A percentile compares a stretch with the other conserved stretches of the same genome.
These are phyloP conservation scores for Drosophila pseudoobscura DNA, from an alignment of 1,140 invertebrate species.

Conservation along the genomic window DNA sequence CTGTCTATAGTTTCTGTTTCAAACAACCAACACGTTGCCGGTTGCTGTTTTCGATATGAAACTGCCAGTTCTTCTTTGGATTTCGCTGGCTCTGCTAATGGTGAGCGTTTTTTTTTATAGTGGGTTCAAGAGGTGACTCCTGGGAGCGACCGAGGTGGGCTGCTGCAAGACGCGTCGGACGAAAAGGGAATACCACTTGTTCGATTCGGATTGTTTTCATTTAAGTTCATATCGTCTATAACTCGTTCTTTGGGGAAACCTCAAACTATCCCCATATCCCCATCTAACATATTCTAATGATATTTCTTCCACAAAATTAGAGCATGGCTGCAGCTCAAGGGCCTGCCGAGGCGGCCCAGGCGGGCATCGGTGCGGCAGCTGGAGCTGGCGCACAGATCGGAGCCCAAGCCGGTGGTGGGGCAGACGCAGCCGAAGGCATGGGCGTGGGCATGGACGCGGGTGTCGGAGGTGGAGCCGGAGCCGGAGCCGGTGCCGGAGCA, in stretches of 20 bases:
- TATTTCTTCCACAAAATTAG: conserved; percentile 15
- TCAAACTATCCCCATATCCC: no score
- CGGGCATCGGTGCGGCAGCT: conserved; percentile 24
- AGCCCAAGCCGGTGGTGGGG: conserved; percentile 21
- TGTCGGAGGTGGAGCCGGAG: conserved; percentile 6
- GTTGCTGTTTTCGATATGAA: conserved; percentile 32
- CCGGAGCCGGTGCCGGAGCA: conserved; percentile 19
- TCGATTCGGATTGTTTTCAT: no score
- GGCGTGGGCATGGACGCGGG: conserved; percentile 9
- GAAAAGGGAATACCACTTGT: no score
- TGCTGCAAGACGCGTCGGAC: no score
- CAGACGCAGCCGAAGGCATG: conserved; percentile 28
- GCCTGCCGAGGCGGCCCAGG: conserved; percentile 32
- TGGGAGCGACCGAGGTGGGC: no score
- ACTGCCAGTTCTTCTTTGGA: conserved; percentile 13
- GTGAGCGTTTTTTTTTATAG: conserved; percentile 22
- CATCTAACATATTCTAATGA: no score
- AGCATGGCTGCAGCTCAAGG: conserved; percentile 29
- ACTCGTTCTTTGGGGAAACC: background rate
- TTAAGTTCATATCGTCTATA: no score
- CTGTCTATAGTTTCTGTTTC: conserved; percentile 12
- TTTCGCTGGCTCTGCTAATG: conserved; percentile 29
- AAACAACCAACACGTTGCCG: background rate
- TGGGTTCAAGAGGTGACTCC: no score
- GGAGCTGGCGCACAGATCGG: conserved; percentile 23